Evolutionary conservation across 1,140 invertebrate species (phyloP), one percentile per base, ranked within the genome.

Genomic region (Teleogryllus occipitalis): DNA sequence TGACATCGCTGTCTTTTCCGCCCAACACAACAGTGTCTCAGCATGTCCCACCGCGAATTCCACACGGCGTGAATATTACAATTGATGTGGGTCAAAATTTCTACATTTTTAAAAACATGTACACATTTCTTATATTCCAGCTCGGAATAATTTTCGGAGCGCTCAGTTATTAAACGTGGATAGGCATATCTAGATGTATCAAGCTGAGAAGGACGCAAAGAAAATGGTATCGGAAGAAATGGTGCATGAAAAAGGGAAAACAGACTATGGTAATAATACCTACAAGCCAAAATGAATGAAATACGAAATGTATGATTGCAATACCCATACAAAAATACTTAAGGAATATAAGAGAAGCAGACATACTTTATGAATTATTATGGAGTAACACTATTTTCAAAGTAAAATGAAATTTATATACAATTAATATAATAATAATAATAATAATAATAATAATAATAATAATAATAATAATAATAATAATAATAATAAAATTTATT

Each of bases 391-490:
- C 1, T 39, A 39, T 2, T 39, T 39, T 39, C 27, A 5, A n/a
- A 72, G 14, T n/a, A 72, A 14, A 72, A n/a, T 72, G 65, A 72
- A 72, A 6, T 72, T 72, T 72, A 72, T 1, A 72, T 72, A 6
- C 65, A 72, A n/a, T 72, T 3, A 15, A 14, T 18, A 8, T 72
- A 12, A 72, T 72, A 72, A 72, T 72, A 72, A 72, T 72, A 72
- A 72, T 72, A 72, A 72, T 72, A 72, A 72, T 72, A 72, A 72
- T 72, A 72, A 72, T 72, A 72, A 72, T 72, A 72, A 72, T 72
- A 72, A 72, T 72, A 72, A 72, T 72, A 72, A 72, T 72, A 72
- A 72, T 72, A 72, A 72, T 72, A 72, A 72, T 72, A 72, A 72
- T 72, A 72, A 72, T 72, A 72, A 72, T 72, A 72, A 72, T 72